Percentiles rank a stretch among this genome's conserved stretches.
phyloP scores from a whole-genome alignment of 2,888 invertebrate species.

The Choristoneura rosaceana region DNA sequence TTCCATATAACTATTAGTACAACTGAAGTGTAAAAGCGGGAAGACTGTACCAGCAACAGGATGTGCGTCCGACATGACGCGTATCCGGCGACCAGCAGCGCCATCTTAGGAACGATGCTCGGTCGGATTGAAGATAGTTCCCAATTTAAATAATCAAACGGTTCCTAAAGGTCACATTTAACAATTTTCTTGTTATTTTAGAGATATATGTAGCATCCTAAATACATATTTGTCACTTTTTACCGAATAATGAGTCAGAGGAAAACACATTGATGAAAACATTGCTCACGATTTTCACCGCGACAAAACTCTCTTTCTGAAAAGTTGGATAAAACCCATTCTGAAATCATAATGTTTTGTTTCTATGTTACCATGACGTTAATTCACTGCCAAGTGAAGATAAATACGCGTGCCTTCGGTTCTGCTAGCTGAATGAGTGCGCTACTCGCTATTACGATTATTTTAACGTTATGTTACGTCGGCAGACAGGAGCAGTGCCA shows the following conservation, averaged over 20 bases:
- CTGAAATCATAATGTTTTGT: conserved; percentile 6
- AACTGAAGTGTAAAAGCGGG: conserved; percentile 67
- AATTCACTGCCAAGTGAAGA: conserved; percentile 25
- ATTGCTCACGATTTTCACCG: conserved; percentile 9
- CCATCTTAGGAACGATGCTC: conserved; percentile 65
- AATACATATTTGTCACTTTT: neutral
- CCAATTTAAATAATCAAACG: conserved; percentile 58
- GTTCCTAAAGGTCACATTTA: conserved; percentile 41
- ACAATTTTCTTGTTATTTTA: neutral
- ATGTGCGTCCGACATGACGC: conserved; percentile 79
- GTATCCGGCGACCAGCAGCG: conserved; percentile 65
- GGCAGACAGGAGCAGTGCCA: conserved; percentile 64
- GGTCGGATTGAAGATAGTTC: conserved; percentile 54
- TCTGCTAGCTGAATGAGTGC: conserved; percentile 65
- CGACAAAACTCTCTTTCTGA: conserved; percentile 6
- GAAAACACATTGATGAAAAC: conserved; percentile 20
- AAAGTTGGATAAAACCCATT: conserved; percentile 1
- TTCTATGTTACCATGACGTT: conserved; percentile 6
- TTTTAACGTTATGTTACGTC: conserved; percentile 72
- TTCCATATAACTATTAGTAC: conserved; percentile 32
- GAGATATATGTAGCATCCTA: neutral
- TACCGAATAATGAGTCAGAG: conserved; percentile 18
- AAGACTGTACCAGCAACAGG: conserved; percentile 71
- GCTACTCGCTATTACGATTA: conserved; percentile 67
- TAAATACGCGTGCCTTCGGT: conserved; percentile 42